Evolutionary conservation across 1,140 invertebrate genomes (phyloP).

Genomic region (Hestina assimilis): DNA sequence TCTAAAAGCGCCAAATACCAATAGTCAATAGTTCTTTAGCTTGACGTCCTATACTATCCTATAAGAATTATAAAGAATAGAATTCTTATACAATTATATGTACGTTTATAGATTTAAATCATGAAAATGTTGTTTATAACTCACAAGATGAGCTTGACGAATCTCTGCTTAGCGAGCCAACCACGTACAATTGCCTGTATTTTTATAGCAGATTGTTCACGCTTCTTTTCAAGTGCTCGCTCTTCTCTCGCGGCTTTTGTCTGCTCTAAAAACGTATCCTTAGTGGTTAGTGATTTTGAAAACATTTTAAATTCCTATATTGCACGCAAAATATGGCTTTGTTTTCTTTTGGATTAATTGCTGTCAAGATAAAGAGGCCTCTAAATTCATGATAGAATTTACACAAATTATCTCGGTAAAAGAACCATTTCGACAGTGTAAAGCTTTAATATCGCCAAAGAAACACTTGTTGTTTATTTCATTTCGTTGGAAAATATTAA

Average conservation of each 20-base stretch:
- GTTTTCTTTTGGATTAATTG: constrained; percentile 40
- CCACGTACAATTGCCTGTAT: constrained; percentile 87
- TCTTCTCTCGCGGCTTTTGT: constrained; percentile 92
- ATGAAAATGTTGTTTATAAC: constrained; percentile 38
- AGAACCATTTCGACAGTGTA: constrained; percentile 19
- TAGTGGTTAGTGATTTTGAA: constrained; percentile 62
- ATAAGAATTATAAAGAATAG: no score
- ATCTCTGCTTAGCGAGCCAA: constrained; percentile 83
- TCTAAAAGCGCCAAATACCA: no score
- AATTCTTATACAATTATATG: no score
- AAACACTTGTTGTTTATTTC: constrained; percentile 15
- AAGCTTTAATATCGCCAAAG: not conserved
- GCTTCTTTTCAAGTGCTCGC: constrained; percentile 88
- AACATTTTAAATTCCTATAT: constrained; percentile 54
- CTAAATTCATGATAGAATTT: constrained; percentile 33
- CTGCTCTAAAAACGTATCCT: constrained; percentile 85
- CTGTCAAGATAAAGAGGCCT: constrained; percentile 42
- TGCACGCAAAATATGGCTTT: constrained; percentile 49
- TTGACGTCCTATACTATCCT: no score
- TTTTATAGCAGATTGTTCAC: constrained; percentile 83
- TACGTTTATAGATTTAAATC: not conserved
- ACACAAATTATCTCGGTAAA: constrained; percentile 21
- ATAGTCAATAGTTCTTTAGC: no score
- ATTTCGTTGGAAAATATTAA: constrained; percentile 10
- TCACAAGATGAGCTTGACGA: constrained; percentile 82